Conservation (phyloP, 2,797 vertebrate species). For the Saguinus oedipus region DNA sequence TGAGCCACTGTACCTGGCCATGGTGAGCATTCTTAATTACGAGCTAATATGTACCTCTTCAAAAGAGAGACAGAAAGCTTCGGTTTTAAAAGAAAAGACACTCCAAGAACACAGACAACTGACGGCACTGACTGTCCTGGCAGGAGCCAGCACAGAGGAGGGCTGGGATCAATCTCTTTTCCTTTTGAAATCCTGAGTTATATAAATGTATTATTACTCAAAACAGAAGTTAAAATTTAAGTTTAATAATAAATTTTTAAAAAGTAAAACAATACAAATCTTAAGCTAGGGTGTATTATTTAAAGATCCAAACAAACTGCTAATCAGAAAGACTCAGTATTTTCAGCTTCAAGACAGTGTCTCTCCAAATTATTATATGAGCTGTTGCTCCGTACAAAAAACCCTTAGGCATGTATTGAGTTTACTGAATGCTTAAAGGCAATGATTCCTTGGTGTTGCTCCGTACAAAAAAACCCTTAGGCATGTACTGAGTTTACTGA, state of each 20-base stretch:
- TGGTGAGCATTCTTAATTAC: not conserved
- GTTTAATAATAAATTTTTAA: not conserved
- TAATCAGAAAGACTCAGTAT: not conserved
- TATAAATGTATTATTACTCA: not conserved
- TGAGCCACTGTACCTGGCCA: not conserved
- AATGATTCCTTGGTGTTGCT: not conserved
- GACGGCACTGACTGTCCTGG: not conserved
- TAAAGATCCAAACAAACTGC: not conserved
- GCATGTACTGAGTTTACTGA: not conserved
- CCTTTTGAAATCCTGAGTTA: constrained; percentile 4
- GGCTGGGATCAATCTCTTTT: not conserved
- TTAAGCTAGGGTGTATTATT: not conserved
- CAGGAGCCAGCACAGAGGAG: not conserved
- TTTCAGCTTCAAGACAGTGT: not conserved
- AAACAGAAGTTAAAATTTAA: not conserved
- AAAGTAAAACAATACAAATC: not conserved
- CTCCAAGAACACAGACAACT: not conserved
- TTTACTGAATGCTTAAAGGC: not conserved
- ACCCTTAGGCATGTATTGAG: not conserved
- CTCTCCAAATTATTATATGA: not conserved
- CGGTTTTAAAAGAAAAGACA: not conserved
- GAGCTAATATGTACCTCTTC: not conserved
- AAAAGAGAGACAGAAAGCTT: not conserved
- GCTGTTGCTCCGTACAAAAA: not conserved
- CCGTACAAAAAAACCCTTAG: not conserved